These are phyloP conservation scores for Gobiocypris rarus DNA, from an alignment of 2,113 vertebrate species.

Conservation along the genomic window DNA sequence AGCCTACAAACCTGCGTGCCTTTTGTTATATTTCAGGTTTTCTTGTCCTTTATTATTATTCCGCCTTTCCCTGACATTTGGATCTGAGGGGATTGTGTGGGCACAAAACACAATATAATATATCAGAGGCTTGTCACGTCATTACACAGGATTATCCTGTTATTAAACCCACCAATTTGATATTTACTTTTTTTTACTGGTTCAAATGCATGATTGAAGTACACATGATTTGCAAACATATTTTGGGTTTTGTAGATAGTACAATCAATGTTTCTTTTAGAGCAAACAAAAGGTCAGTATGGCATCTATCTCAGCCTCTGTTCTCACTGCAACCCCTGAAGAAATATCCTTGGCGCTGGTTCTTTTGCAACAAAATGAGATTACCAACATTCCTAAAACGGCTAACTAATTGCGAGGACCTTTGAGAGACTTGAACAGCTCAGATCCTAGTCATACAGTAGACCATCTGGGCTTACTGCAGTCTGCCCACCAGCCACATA, in stretches of 20 bases:
- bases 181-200: not conserved
- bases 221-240: not conserved
- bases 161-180: not conserved
- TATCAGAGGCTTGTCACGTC: not conserved
- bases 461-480: slow-evolving; percentile 25
- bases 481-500: slow-evolving; percentile 7
- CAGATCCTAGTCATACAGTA: not conserved
- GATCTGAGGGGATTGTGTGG: slow-evolving; percentile 12
- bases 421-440: not conserved
- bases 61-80: slow-evolving; percentile 24
- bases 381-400: not conserved
- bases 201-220: not conserved
- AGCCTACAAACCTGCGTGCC: not conserved
- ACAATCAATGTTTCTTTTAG: not conserved
- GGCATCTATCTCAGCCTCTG: not conserved
- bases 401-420: not conserved
- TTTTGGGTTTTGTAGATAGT: not conserved
- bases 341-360: not conserved
- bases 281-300: slow-evolving; percentile 14
- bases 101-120: slow-evolving; percentile 8
- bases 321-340: not conserved
- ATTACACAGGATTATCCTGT: slow-evolving; percentile 9
- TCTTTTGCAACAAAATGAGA: not conserved
- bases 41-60: slow-evolving; percentile 21
- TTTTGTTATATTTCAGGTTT: not conserved